Conservation (phyloP, 1,140 invertebrate species). For the Rhopalosiphum padi region DNA sequence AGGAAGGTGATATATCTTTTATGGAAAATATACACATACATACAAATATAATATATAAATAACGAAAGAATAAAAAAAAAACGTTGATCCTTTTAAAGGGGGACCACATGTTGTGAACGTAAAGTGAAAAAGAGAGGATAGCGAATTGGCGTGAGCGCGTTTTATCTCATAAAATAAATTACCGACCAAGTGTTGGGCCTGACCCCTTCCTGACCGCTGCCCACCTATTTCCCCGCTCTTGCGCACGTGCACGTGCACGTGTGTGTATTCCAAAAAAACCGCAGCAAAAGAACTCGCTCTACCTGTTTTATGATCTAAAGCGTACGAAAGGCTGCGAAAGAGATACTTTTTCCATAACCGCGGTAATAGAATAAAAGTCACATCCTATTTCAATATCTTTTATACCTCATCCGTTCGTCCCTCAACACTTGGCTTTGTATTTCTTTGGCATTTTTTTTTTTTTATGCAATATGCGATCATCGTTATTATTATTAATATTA, state of each 20-base stretch:
- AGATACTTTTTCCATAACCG: slow-evolving; percentile 7
- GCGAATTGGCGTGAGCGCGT: neutral
- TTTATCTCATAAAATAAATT: slow-evolving; percentile 54
- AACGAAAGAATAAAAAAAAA: neutral
- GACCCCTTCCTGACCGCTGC: slow-evolving; percentile 1
- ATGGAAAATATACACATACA: slow-evolving; percentile 1
- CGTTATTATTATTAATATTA: neutral
- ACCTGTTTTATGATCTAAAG: slow-evolving; percentile 7
- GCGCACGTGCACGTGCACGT: neutral
- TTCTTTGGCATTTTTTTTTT: neutral
- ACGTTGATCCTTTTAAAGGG: slow-evolving; percentile 15
- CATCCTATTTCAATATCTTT: slow-evolving; percentile 40
- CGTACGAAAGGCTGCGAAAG: neutral
- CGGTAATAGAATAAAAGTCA: slow-evolving; percentile 54
- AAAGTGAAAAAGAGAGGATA: slow-evolving; percentile 37
- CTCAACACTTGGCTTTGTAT: neutral
- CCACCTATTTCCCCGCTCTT: neutral
- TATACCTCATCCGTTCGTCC: neutral
- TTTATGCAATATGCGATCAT: neutral
- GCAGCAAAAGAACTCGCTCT: neutral
- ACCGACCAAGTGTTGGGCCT: slow-evolving; percentile 33
- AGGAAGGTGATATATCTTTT: neutral
- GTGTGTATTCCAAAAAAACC: neutral
- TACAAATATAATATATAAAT: neutral
- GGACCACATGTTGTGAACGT: slow-evolving; percentile 36